Evolutionary conservation across 2,113 vertebrate species (phyloP), one percentile per base, ranked within the genome.

Genomic region (Pachyramphus minor): DNA sequence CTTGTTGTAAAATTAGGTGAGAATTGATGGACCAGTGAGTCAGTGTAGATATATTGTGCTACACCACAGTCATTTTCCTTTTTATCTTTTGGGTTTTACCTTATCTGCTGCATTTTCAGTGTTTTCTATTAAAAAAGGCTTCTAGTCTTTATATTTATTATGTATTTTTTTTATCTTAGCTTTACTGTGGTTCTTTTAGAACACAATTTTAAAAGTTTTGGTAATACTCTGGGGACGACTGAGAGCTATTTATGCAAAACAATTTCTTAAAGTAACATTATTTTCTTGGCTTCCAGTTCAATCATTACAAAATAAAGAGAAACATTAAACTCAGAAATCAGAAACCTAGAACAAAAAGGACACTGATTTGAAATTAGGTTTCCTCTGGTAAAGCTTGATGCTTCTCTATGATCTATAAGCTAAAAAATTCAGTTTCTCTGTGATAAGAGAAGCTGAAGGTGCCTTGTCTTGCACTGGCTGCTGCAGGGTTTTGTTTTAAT

Each of bases 321-420:
- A 73, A 74, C 14, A 55, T 71, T n/a, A 41, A 83, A 60, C 24
- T 88, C 53, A 41, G 31, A 62, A 64, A 49, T 62, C 31, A 55
- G 89, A 66, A 77, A 63, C 23, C 24, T 27, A 30, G 21, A 74
- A 45, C 25, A 74, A 58, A 73, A 71, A 71, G 28, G 22, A n/a
- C 42, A 23, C 6, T 49, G 81, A 93, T 72, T 67, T 82, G 37
- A 78, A 72, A 77, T 87, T 35, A 81, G 25, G 33, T 89, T 86
- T 91, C 23, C 42, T 94, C 59, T 87, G 59, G 50, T 87, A 73
- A 66, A 56, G 31, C 31, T 14, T 35, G 49, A 30, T 86, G 14
- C 33, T 73, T 47, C n/a, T 50, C 28, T 82, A 33, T 93, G 93
- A 85, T 82, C 56, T 90, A 90, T 67, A 95, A 82, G 53, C 59